Evolutionary conservation across 1,140 invertebrate species (phyloP).

Genomic region (Rhysida immarginata): DNA sequence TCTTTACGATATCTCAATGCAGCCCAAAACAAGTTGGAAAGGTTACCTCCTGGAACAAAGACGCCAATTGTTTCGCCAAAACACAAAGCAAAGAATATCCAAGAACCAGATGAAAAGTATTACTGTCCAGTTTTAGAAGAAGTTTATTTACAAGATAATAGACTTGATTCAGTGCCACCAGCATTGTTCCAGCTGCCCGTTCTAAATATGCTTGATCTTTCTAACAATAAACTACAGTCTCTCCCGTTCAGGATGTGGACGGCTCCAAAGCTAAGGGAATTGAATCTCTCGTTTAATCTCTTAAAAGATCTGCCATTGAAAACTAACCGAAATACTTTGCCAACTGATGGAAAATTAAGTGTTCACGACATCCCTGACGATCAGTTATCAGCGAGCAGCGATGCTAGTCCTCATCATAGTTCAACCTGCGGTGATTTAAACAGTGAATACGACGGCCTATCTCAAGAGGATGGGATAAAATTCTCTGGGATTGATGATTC

Average conservation of each 20-base stretch:
- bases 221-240: slow-evolving; percentile 80
- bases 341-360: not conserved
- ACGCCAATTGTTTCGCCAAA: slow-evolving; percentile 13
- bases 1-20: slow-evolving; percentile 64
- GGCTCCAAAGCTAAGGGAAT: slow-evolving; percentile 69
- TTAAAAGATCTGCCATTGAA: slow-evolving; percentile 54
- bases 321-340: not conserved
- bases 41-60: slow-evolving; percentile 35
- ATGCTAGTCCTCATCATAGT: slow-evolving; percentile 10
- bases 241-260: slow-evolving; percentile 78
- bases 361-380: slow-evolving; percentile 3
- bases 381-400: slow-evolving; percentile 1
- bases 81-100: slow-evolving; percentile 14
- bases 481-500: not conserved
- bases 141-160: slow-evolving; percentile 71
- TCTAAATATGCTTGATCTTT: slow-evolving; percentile 69
- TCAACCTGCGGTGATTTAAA: not conserved
- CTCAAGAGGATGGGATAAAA: not conserved
- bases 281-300: slow-evolving; percentile 85
- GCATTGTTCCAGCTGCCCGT: slow-evolving; percentile 65
- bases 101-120: slow-evolving; percentile 12
- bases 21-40: slow-evolving; percentile 72
- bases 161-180: slow-evolving; percentile 58
- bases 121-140: slow-evolving; percentile 61
- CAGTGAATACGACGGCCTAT: not conserved